Base-by-base conservation (phyloP, 1,140 invertebrate genomes). In the Bombus huntii region DNA sequence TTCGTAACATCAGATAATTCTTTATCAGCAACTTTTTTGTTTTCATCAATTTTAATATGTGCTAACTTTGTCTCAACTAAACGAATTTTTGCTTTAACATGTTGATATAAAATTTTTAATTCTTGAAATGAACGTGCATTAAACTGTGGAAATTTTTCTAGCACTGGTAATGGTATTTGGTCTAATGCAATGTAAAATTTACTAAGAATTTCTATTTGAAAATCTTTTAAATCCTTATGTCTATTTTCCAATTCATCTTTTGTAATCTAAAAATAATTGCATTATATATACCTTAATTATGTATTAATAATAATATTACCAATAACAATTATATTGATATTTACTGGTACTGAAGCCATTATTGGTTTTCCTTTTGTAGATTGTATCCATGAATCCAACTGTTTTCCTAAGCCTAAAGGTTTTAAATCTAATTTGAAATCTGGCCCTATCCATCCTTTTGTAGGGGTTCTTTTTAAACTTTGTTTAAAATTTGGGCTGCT, bases 111-210 rank as follows among this genome's bases (percentile, higher is more conserved):
- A 66, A 90, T 89, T 88, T 92, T 94, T 34, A 95, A 76, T 15
- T 87, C 89, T 62, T 86, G 89, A 66, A 91, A 94, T 42, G 85
- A 76, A 22, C 87, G 85, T 3, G 37, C 12, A 81, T 95, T 88
- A 81, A 94, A 95, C 39, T 92, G 87, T 15, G 94, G 94, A 90
- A 94, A 93, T 37, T 93, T 86, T 74, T 92, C 84, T 18, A 95
- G 71, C 28, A 95, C 83, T n/a, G 87, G 72, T 6, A 94, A 28
- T 42, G 94, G 95, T 28, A 95, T 94, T 68, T 89, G 89, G 28
- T 89, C 89, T 2, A 95, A 81, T 0, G 92, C 91, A 4, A 31
- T 73, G 15, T 81, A 90, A 84, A 93, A 93, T 81, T 94, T 94
- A 37, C 94, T 93, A 9, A 92, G 79, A 59, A 94, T 87, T 81